Conservation (phyloP, 2,113 vertebrate genomes). For the Chrysochloris asiatica region DNA sequence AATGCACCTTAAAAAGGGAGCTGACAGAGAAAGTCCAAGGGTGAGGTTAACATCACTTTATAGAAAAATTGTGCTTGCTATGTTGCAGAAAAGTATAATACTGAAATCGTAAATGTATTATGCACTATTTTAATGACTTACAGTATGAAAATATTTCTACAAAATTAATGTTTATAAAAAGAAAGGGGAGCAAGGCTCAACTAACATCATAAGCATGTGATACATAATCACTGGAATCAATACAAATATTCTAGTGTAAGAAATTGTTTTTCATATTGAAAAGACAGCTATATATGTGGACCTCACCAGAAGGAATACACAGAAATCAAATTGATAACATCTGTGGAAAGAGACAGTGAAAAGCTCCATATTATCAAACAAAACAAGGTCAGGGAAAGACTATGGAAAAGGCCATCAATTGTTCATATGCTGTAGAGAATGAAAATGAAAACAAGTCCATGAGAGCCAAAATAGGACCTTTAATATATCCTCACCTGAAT, state of each 20-base stretch:
- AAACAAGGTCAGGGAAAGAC: no score
- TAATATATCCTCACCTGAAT: no score
- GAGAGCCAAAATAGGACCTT: no score
- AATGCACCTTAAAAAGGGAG: not conserved
- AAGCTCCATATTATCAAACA: no score
- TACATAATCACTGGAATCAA: not conserved
- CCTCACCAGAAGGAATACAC: no score
- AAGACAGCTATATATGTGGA: no score
- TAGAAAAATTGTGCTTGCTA: not conserved
- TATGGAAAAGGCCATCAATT: no score
- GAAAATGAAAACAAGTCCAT: no score
- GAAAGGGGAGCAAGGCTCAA: not conserved
- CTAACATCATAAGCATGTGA: not conserved
- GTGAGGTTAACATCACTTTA: conserved; percentile 24
- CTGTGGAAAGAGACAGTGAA: no score
- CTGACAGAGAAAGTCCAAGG: not conserved
- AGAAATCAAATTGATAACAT: no score
- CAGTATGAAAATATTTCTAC: not conserved
- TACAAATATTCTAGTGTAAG: conserved; percentile 7
- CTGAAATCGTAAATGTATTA: not conserved
- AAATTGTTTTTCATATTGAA: conserved; percentile 35
- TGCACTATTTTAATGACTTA: conserved; percentile 22
- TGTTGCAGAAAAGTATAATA: not conserved
- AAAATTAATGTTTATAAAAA: not conserved
- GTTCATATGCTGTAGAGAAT: no score